phyloP scores from a whole-genome alignment of 2,797 vertebrate species.

The Buphagus erythrorhynchus region DNA sequence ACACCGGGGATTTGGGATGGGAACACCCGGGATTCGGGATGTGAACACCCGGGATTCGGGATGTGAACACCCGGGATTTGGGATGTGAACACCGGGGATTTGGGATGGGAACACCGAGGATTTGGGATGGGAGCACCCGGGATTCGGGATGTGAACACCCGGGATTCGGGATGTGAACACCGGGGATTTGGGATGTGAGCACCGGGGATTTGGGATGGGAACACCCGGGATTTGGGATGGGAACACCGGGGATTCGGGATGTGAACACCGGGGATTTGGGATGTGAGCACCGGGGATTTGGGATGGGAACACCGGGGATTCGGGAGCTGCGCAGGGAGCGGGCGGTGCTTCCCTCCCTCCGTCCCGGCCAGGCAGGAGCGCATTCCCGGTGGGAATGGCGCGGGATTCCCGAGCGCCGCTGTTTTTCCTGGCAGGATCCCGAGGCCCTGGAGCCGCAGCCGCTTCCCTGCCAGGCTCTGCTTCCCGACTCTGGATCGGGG shows the following conservation, averaged over 20 bases:
- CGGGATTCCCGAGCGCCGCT: slow-evolving; percentile 8
- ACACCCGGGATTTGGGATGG: accelerated
- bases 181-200: accelerated
- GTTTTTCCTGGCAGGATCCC: slow-evolving; percentile 60
- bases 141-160: accelerated
- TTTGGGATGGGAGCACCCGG: accelerated
- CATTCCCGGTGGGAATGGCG: slow-evolving; percentile 18
- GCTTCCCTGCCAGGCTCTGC: slow-evolving; percentile 15
- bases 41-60: not conserved
- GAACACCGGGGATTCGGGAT: not conserved
- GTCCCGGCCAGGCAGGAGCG: not conserved
- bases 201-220: accelerated
- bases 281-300: accelerated
- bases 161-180: accelerated
- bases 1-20: too few relatives aligned
- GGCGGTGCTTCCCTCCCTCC: not conserved
- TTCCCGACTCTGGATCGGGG: slow-evolving; percentile 15
- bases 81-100: accelerated
- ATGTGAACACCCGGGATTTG: accelerated
- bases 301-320: not conserved
- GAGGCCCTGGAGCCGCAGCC: slow-evolving; percentile 15
- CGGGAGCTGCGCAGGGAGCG: not conserved
- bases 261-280: too few relatives aligned
- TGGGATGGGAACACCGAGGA: accelerated
- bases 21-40: not conserved